Evolutionary conservation across 2,888 invertebrate genomes (phyloP), one percentile per base, ranked within the genome.

Genomic region (Diadromus collaris): DNA sequence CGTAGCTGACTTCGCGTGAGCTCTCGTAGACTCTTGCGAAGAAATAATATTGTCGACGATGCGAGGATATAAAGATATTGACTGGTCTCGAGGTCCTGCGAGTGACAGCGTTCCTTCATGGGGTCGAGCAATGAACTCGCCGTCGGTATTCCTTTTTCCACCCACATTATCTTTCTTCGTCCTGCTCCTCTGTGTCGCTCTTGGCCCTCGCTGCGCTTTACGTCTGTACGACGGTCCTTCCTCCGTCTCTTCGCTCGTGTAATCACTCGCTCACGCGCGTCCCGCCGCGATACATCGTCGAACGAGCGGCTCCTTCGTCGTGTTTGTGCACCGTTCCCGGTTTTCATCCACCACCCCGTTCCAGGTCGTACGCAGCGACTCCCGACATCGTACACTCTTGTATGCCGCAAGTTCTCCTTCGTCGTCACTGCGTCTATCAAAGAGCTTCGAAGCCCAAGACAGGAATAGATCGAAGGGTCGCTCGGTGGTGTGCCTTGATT

Each of bases 1-100:
- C 16, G 29, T 44, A 64, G 61, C 27, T 16, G 46, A 34, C 44
- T 68, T 72, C 24, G 34, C 32, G 19, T 24, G 34, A 10, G 16
- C 60, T 77, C 77, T 29, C n/a, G 16, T 77, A 70, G 51, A 71
- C 16, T 65, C 48, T 63, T 70, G 34, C 44, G 76, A 81, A 83
- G 85, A 87, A 86, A 87, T 88, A 88, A 88, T 87, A 85, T 87
- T 83, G 84, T 83, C 82, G 83, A 83, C 85, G 87, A 87, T 86
- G 84, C 84, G 82, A 85, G 83, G 85, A 84, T 85, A 88, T 86
- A 88, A 87, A 88, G 86, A 88, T 88, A 88, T 88, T 82, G 87
- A 87, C 86, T 76, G 68, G 74, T 69, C 75, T 85, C 83, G 84
- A 83, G 64, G 70, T 84, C 82, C 86, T 88, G 88, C 80, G 79